phyloP scores from a whole-genome alignment of 1,140 invertebrate species.

The Drosophila suzukii region DNA sequence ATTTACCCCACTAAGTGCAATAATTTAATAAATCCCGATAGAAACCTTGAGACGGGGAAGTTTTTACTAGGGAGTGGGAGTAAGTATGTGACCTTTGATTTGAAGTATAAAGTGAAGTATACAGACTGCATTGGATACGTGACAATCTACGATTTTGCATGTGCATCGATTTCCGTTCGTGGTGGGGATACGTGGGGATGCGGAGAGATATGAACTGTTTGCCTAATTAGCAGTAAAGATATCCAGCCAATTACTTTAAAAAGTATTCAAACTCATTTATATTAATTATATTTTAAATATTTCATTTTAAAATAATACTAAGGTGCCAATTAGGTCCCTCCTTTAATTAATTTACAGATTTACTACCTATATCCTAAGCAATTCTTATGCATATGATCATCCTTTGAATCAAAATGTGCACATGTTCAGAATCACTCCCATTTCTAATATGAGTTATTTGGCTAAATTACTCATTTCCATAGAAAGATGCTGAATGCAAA shows the following conservation, averaged over 20 bases:
- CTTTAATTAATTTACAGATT: too few relatives aligned
- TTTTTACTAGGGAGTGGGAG: slow-evolving; percentile 3
- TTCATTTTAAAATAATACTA: background rate
- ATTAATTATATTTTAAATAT: too few relatives aligned
- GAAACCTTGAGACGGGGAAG: slow-evolving; percentile 5
- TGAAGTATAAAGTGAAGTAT: slow-evolving; percentile 44
- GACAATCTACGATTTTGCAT: slow-evolving; percentile 59
- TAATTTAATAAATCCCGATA: slow-evolving; percentile 43
- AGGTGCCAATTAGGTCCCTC: too few relatives aligned
- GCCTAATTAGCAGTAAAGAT: slow-evolving; percentile 15
- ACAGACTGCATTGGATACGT: slow-evolving; percentile 40
- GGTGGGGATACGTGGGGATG: background rate
- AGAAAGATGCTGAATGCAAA: slow-evolving; percentile 31
- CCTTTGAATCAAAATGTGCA: background rate
- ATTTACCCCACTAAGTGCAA: slow-evolving; percentile 56
- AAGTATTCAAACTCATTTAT: too few relatives aligned
- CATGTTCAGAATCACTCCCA: slow-evolving; percentile 19
- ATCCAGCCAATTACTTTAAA: background rate
- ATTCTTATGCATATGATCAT: background rate
- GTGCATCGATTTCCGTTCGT: slow-evolving; percentile 38
- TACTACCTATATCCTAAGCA: too few relatives aligned
- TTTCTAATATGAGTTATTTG: slow-evolving; percentile 12
- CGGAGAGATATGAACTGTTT: slow-evolving; percentile 9
- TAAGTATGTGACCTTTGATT: slow-evolving; percentile 38
- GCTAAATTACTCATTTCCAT: slow-evolving; percentile 43